Evolutionary conservation across 2,888 invertebrate genomes (phyloP), one percentile per base, ranked within the genome.

Genomic region (Hemicrepidius hirtus): DNA sequence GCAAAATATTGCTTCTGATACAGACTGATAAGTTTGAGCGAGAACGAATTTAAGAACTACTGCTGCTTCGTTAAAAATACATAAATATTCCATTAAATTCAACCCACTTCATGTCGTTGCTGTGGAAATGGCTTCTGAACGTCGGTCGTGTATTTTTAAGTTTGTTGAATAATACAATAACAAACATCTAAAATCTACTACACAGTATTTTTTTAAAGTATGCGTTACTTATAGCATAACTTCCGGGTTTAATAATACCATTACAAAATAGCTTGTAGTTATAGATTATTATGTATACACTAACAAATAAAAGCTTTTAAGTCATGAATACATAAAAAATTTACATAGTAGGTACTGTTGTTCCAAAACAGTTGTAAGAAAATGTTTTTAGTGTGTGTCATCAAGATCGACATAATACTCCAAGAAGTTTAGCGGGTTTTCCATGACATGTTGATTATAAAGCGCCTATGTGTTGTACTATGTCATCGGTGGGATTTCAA

Each of bases 401-500:
- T 40, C 13, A n/a, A 40, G 2, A 18, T 18, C 10, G 16, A 16
- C 16, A 6, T 46, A 16, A 46, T 46, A 3, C 20, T 46, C 18
- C 1, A 40, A 1, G 46, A 46, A 13, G 1, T 24, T 24, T 24
- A 24, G 5, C 24, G 2, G 24, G 5, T 24, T 24, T 10, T 46
- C 16, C 53, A 28, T 20, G 28, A 21, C 53, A 20, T 3, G 1
- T 24, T 1, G 9, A 10, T 3, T 18, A 9, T 57, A 57, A 57
- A 18, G 16, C 20, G 6, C 32, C 32, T 6, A 32, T 21, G 37
- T 57, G 57, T 37, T 57, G 57, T 57, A 37, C 37, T 20, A 35
- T 37, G 37, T 37, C 57, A 37, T 57, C 57, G 37, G 37, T n/a
- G 57, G 57, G 57, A 57, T 57, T 57, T 57, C 57, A 57, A 57